Evolutionary conservation across 2,113 vertebrate genomes (phyloP).

Genomic region (Gasterosteus aculeatus): DNA sequence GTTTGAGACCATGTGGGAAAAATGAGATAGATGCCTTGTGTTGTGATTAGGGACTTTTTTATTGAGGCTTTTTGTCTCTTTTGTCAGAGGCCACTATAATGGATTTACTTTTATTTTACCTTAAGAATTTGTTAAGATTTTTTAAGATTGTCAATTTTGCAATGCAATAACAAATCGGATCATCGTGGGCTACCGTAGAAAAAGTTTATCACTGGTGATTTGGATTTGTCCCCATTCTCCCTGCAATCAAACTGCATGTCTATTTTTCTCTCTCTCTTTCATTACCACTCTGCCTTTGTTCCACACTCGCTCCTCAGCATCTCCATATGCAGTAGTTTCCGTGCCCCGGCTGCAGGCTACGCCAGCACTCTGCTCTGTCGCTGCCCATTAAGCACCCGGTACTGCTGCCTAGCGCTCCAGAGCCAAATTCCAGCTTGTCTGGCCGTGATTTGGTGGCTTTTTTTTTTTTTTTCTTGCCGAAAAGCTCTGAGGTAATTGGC

Average conservation of each 20-base stretch:
- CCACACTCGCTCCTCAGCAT: neutral
- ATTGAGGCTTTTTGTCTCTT: neutral
- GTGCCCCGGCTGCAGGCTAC: neutral
- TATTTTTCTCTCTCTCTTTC: neutral
- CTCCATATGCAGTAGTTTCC: slow-evolving; percentile 11
- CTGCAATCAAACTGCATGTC: neutral
- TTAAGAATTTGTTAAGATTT: neutral
- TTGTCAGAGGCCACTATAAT: neutral
- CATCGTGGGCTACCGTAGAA: neutral
- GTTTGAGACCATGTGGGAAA: neutral
- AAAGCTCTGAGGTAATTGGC: slow-evolving; percentile 67
- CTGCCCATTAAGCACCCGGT: slow-evolving; percentile 40
- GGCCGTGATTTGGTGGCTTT: slow-evolving; percentile 42
- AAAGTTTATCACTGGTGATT: neutral
- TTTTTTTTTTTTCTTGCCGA: slow-evolving; percentile 41
- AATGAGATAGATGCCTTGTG: neutral
- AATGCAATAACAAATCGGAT: neutral
- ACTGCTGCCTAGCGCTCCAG: slow-evolving; percentile 1
- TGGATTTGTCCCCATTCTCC: neutral
- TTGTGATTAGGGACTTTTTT: neutral
- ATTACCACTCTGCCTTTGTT: neutral
- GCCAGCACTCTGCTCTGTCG: slow-evolving; percentile 46
- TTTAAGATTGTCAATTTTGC: neutral
- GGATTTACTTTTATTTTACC: neutral
- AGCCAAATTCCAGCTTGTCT: slow-evolving; percentile 30